Percentiles rank a stretch among this genome's conserved stretches.
These are phyloP conservation scores for Oreochromis tanganicae DNA, from an alignment of 2,113 vertebrate species.

Conservation along the genomic window DNA sequence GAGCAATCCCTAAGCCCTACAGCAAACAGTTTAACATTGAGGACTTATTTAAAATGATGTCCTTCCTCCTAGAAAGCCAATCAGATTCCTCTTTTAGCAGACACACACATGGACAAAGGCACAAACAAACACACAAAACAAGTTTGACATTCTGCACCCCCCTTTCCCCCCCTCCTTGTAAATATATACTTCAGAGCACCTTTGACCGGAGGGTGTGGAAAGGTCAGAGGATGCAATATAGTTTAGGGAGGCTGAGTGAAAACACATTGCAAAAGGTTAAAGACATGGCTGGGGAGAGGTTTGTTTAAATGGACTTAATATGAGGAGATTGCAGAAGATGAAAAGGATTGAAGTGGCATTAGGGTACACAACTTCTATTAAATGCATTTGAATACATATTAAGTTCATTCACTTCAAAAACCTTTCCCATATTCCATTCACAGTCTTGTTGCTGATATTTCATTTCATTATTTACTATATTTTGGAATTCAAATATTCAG, in stretches of 20 bases:
- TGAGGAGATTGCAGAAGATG: background rate
- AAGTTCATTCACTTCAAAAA: background rate
- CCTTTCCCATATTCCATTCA: background rate
- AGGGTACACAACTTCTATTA: background rate
- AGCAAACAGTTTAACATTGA: constrained; percentile 73
- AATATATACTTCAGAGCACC: constrained; percentile 41
- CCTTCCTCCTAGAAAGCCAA: constrained; percentile 58
- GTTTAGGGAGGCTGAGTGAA: constrained; percentile 30
- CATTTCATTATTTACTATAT: background rate
- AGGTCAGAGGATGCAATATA: constrained; percentile 35
- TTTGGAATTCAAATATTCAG: background rate
- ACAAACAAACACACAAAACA: background rate
- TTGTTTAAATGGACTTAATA: constrained; percentile 6
- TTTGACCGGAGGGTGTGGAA: constrained; percentile 30
- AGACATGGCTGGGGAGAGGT: background rate
- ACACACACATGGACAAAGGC: background rate
- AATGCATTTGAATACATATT: background rate
- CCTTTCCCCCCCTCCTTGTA: constrained; percentile 20
- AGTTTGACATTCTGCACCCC: constrained; percentile 21
- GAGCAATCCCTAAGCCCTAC: constrained; percentile 68
- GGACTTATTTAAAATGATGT: constrained; percentile 72
- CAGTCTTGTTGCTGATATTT: background rate
- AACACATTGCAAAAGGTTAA: background rate
- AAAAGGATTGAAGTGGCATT: background rate
- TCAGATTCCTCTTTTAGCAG: constrained; percentile 49